Base-by-base conservation (phyloP, 2,113 vertebrate species). In the Petromus typicus region DNA sequence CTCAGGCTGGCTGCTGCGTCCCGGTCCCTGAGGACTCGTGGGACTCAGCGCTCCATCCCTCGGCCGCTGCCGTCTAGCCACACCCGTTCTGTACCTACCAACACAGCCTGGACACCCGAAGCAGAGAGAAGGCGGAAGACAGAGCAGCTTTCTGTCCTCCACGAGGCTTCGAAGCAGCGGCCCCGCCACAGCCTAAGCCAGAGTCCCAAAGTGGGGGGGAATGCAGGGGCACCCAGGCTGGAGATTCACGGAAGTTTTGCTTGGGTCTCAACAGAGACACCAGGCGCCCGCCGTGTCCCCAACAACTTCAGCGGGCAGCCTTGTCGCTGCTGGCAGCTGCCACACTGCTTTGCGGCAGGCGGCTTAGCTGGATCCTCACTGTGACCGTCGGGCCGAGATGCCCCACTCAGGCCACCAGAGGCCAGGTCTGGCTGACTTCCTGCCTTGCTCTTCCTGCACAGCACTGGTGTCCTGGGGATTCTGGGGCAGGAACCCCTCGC, bases 181-280 rank as follows among this genome's bases (percentile, higher is more conserved):
- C 78, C 63, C 17, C 3, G 12, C 14, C 5, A 30, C 75, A 20
- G 45, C 27, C 32, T 27, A 0, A 0, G 25, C 16, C 40, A 25
- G 18, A 67, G 6, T 27, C 45, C 16, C 51, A 30, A 34, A 48
- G 64, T 7, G 56, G 34, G 43, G 37, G 23, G 0, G 48, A n/a
- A 17, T 51, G 9, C 22, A 25, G 30, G 9, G 27, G 27, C 20
- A 27, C 67, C 40, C 8, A 10, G 23, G 11, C 25, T 0, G 22
- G 27, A 54, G 37, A 0, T 23, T 37, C 0, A 40, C 1, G 14
- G 0, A 37, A 56, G 61, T 2, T 57, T 6, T 12, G 1, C 16
- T 0, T 0, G 16, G 66, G 8, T 63, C 18, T 3, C 4, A 2
- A 23, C 61, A 34, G 12, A 1, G 17, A 25, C 12, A 34, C 18